Evolutionary conservation across 2,797 vertebrate genomes (phyloP), one percentile per base, ranked within the genome.

Genomic region (Molossus alvarezi): DNA sequence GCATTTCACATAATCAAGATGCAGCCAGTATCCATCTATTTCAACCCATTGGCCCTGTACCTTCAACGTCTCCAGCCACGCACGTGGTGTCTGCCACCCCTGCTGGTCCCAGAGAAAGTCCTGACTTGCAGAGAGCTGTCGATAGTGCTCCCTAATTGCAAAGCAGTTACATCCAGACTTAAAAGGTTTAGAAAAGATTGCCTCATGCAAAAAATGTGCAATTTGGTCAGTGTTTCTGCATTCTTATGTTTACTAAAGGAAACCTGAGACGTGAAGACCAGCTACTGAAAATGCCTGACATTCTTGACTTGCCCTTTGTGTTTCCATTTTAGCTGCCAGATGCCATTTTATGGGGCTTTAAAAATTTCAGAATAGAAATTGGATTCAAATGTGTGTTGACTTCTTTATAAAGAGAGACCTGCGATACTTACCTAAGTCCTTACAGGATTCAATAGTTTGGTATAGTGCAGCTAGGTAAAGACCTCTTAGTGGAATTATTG

Each of bases 291-390:
- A 93, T 86, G 73, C 73, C 89, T 92, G 73, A 77, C 41, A 13
- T 95, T 95, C 65, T 75, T 62, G 65, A 79, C 14, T 48, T 64
- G 62, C 81, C 93, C 93, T 94, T 93, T 91, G 83, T 65, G 21
- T 93, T 85, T 96, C 72, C 62, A 11, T 90, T 75, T 95, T 82
- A 82, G 73, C 67, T 94, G 14, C 92, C 95, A 93, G 69, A 81
- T 90, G 87, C 69, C n/a, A 6, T 92, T 86, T 84, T 65, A 88
- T 69, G n/a, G 33, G 57, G n/a, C 73, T 89, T 92, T 90, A 53
- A 92, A 90, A 89, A 83, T 76, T 80, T 27, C 72, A 41, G 90
- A 91, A 62, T 89, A 29, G 33, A 90, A 97, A 88, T 96, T 93
- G 82, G 58, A 71, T 92, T 91, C 72, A 97, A 85, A 80, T 48